phyloP scores from a whole-genome alignment of 2,888 invertebrate genomes.

The Cephus spinipes region DNA sequence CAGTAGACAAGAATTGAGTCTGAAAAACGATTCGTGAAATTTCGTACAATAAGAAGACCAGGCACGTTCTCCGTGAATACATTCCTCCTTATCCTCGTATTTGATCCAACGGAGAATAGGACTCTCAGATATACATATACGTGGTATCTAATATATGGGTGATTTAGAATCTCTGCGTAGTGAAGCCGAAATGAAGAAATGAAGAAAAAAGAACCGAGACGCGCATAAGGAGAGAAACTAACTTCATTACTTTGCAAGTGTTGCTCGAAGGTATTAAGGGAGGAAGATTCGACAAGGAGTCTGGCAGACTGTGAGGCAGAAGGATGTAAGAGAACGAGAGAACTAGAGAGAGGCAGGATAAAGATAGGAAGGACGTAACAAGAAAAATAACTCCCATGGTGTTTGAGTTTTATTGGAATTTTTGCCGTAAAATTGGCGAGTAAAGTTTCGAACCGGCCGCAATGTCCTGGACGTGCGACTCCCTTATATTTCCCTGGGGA shows the following conservation, averaged over 20 bases:
- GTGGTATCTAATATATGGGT: background rate
- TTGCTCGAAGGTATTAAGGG: background rate
- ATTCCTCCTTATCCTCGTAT: background rate
- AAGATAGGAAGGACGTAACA: slow-evolving; percentile 22
- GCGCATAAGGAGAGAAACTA: background rate
- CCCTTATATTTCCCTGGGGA: slow-evolving; percentile 62
- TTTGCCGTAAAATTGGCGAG: slow-evolving; percentile 50
- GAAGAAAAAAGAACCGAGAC: background rate
- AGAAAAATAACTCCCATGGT: slow-evolving; percentile 52
- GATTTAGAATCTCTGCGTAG: background rate
- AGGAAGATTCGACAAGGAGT: background rate
- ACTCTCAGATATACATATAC: background rate
- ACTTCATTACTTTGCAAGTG: slow-evolving; percentile 4
- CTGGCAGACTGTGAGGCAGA: background rate
- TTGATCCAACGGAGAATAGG: background rate
- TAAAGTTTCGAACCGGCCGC: slow-evolving; percentile 53
- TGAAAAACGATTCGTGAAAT: background rate
- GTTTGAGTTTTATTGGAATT: slow-evolving; percentile 57
- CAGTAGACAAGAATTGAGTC: background rate
- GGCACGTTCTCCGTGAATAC: background rate
- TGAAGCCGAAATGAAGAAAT: background rate
- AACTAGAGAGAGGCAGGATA: slow-evolving; percentile 19
- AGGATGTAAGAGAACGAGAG: background rate
- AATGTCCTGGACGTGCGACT: slow-evolving; percentile 50
- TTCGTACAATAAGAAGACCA: background rate